These are phyloP conservation scores for Agelas oroides DNA, from an alignment of 37 sponge, comb jelly and placozoan genomes.

Conservation along the genomic window DNA sequence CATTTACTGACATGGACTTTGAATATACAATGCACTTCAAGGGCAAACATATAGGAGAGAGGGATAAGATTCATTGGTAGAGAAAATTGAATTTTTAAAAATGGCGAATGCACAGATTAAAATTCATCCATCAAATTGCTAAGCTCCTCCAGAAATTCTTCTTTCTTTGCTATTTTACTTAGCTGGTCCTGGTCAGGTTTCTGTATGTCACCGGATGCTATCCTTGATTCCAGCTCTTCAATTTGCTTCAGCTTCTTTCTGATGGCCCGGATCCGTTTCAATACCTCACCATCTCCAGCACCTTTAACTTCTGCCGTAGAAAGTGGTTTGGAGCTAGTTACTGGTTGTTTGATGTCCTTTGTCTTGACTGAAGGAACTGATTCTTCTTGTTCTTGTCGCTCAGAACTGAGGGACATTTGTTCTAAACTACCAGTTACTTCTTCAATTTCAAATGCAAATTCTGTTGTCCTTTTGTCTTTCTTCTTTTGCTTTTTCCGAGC, in stretches of 20 bases:
- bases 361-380: neutral
- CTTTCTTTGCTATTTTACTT: constrained; percentile 61
- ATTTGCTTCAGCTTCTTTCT: constrained; percentile 83
- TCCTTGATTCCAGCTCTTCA: constrained; percentile 59
- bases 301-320: no score
- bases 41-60: no score
- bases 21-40: no score
- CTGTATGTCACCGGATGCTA: constrained; percentile 49
- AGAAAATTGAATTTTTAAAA: no score
- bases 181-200: constrained; percentile 69
- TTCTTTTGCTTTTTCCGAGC: constrained; percentile 55
- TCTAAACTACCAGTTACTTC: constrained; percentile 23
- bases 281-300: no score
- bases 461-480: constrained; percentile 17
- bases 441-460: constrained; percentile 45
- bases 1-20: no score
- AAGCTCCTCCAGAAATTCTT: constrained; percentile 51
- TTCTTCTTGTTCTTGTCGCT: neutral
- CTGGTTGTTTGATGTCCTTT: neutral
- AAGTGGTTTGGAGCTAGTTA: neutral
- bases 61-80: no score
- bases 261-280: constrained; percentile 46
- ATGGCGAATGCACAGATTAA: no score
- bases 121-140: no score
- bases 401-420: neutral